Evolutionary conservation across 2,113 vertebrate species (phyloP).

Genomic region (Pseudorhombus dupliciocellatus): DNA sequence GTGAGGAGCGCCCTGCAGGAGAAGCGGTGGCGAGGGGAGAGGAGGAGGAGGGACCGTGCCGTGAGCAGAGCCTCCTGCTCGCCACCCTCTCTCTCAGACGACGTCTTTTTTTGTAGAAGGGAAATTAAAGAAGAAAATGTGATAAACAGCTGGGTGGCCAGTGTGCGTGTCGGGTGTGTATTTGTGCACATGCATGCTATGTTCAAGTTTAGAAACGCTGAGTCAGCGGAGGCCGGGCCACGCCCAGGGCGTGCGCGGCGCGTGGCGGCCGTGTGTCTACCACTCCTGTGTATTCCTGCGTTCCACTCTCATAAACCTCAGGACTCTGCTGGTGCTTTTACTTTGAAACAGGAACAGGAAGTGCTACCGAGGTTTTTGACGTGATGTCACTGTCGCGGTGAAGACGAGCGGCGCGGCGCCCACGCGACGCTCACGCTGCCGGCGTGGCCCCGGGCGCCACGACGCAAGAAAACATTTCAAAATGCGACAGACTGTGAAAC

Average conservation of each 20-base stretch:
- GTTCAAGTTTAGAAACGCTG: conserved; percentile 65
- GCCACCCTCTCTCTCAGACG: conserved; percentile 24
- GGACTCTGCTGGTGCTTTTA: not conserved
- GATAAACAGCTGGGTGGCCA: conserved; percentile 63
- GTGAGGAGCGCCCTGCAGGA: conserved; percentile 17
- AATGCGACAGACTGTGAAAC: conserved; percentile 48
- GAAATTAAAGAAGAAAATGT: conserved; percentile 68
- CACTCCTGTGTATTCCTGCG: too few relatives aligned
- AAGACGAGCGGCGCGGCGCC: too few relatives aligned
- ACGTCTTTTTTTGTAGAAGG: conserved; percentile 71
- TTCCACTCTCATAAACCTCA: too few relatives aligned
- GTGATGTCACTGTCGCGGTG: too few relatives aligned
- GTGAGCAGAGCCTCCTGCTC: conserved; percentile 64
- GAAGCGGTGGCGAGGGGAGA: conserved; percentile 24
- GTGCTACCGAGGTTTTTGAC: too few relatives aligned
- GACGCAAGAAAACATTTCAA: not conserved
- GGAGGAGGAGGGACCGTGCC: not conserved
- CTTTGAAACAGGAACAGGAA: not conserved
- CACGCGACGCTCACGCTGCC: too few relatives aligned
- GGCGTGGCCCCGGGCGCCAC: not conserved
- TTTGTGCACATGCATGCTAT: conserved; percentile 75
- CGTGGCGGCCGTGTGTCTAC: too few relatives aligned
- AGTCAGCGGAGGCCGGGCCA: not conserved
- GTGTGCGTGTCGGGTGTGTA: conserved; percentile 74
- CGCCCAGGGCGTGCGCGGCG: too few relatives aligned